Evolutionary conservation across 2,797 vertebrate genomes (phyloP), one percentile per base, ranked within the genome.

Genomic region (Trachurus trachurus): DNA sequence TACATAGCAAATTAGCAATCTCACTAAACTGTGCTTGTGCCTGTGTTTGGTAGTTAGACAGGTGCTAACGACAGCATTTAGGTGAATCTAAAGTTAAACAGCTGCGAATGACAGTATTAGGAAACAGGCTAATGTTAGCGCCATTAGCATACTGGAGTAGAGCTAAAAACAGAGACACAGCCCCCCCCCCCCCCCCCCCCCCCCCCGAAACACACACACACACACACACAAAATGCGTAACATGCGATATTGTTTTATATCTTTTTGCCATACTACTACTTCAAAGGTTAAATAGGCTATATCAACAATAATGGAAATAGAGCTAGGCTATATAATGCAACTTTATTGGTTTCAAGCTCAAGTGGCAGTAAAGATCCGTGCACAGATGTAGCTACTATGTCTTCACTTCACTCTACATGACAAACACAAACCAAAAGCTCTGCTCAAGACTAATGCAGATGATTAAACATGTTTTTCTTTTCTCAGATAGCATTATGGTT

Each of bases 51-150:
- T 64, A 19, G 59, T 58, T 21, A 29, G 19, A 56, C 66, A 74
- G 72, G 74, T 81, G 84, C 16, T 15, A 53, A 0, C 78, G 87
- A 84, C 87, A 80, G 77, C 12, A 21, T 70, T 45, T 19, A 19
- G 45, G 56, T 60, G 52, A 11, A 56, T 3, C n/a, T 58, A 44
- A 66, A 52, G 66, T 66, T 17, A 12, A 58, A 50, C 86, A 83
- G 76, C 77, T 88, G 88, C 74, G 62, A 58, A 70, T 82, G 88
- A 78, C 85, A 82, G 80, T 50, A 64, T 74, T 15, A 45, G 73
- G 68, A 82, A 77, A 77, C 67, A 67, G 56, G 70, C 76, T 80
- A 75, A 75, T 78, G 37, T 82, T 81, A 89, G 73, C 57, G 65
- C 81, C 44, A 78, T 88, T 71, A 70, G 15, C 81, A 76, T 73